Conservation (phyloP, 2,113 vertebrate genomes). For the Nymphicus hollandicus region DNA sequence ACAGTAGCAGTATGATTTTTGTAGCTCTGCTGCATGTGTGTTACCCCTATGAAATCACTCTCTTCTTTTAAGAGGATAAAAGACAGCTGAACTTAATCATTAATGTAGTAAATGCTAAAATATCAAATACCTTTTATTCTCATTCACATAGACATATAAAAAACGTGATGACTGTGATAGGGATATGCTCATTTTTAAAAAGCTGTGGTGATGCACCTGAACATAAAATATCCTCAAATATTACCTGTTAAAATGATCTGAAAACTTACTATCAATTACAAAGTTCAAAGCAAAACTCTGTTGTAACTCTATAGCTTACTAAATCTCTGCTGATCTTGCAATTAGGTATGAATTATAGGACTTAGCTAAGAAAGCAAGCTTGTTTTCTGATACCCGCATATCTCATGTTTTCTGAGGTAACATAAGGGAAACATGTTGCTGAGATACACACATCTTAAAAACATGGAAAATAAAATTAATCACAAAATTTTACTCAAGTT, state of each 20-base stretch:
- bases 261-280: background rate
- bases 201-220: background rate
- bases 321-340: background rate
- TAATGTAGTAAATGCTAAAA: background rate
- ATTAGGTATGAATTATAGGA: background rate
- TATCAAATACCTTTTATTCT: background rate
- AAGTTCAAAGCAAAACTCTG: background rate
- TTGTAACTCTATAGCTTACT: background rate
- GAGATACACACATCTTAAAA: background rate
- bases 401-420: background rate
- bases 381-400: background rate
- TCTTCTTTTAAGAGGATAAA: background rate
- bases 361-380: background rate
- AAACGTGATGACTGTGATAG: background rate
- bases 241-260: background rate
- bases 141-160: background rate
- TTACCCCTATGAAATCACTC: background rate
- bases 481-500: background rate
- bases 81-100: background rate
- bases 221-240: background rate
- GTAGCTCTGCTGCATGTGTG: background rate
- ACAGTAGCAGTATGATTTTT: background rate
- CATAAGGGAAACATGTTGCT: background rate
- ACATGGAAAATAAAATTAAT: background rate
- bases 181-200: background rate